Percentiles rank a stretch among this genome's conserved stretches.
phyloP scores from a whole-genome alignment of 2,113 vertebrate species.

The Crotalus horridus region DNA sequence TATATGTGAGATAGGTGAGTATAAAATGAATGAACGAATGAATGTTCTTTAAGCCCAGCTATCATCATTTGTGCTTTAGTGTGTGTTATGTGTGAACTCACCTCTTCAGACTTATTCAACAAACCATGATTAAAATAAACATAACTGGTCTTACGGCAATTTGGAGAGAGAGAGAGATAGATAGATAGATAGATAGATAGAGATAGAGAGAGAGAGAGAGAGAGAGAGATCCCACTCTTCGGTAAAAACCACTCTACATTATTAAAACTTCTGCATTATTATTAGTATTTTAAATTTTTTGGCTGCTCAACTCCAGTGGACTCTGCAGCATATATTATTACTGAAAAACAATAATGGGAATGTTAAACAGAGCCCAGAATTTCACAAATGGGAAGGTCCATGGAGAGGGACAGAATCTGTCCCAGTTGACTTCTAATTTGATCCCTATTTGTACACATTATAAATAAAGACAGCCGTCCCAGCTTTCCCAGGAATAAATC shows the following conservation, averaged over 20 bases:
- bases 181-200: too few species aligned
- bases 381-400: not conserved
- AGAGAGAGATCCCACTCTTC: not conserved
- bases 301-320: not conserved
- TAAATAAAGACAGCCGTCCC: not conserved
- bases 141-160: not conserved
- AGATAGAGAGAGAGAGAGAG: too few species aligned
- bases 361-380: not conserved
- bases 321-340: not conserved
- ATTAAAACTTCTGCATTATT: not conserved
- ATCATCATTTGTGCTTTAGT: not conserved
- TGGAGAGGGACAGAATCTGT: not conserved
- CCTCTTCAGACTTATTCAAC: not conserved
- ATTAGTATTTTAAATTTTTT: not conserved
- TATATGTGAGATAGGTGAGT: not conserved
- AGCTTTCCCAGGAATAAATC: not conserved
- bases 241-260: not conserved
- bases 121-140: not conserved
- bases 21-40: not conserved
- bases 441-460: not conserved
- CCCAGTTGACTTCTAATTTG: not conserved
- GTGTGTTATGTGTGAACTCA: not conserved
- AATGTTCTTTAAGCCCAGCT: not conserved
- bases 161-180: not conserved
- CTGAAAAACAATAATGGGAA: not conserved